Evolutionary conservation across 37 sponge, comb jelly and placozoan species (phyloP).

Genomic region (Geodia barretti): DNA sequence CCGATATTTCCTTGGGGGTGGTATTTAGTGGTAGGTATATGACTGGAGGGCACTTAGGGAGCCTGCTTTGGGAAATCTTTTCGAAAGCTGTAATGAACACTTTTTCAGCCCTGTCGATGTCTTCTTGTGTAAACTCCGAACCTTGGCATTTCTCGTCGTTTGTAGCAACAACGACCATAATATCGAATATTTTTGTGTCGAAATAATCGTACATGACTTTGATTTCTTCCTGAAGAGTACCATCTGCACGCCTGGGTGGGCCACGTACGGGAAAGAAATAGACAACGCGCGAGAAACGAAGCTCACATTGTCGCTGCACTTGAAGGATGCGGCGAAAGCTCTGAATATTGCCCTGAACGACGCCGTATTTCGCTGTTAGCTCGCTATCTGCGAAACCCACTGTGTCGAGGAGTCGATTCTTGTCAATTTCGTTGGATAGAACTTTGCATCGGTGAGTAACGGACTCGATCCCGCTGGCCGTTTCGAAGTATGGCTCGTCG

Average conservation of each 20-base stretch:
- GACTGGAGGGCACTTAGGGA: not conserved
- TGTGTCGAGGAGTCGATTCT: not conserved
- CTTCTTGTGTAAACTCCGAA: not conserved
- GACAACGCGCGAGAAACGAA: conserved; percentile 1
- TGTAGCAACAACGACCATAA: conserved; percentile 48
- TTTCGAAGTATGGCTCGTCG: not conserved
- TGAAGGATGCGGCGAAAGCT: not conserved
- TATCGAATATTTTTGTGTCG: conserved; percentile 27
- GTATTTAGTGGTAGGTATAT: not conserved
- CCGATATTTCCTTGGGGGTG: not conserved
- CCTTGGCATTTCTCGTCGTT: not conserved
- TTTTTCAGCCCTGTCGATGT: not conserved
- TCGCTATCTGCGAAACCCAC: not conserved
- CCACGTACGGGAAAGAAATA: conserved; percentile 38
- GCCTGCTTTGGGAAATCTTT: not conserved
- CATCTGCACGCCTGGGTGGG: conserved; percentile 7
- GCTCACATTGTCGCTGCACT: not conserved
- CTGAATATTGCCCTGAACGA: not conserved
- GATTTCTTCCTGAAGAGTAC: conserved; percentile 7
- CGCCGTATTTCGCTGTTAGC: not conserved
- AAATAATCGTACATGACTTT: conserved; percentile 4
- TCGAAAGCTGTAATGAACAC: not conserved
- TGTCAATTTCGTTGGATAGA: not conserved
- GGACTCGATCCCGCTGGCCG: not conserved
- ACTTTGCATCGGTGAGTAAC: not conserved